Base-by-base conservation (phyloP, 2,797 vertebrate species). In the Leptatherina wallacei region DNA sequence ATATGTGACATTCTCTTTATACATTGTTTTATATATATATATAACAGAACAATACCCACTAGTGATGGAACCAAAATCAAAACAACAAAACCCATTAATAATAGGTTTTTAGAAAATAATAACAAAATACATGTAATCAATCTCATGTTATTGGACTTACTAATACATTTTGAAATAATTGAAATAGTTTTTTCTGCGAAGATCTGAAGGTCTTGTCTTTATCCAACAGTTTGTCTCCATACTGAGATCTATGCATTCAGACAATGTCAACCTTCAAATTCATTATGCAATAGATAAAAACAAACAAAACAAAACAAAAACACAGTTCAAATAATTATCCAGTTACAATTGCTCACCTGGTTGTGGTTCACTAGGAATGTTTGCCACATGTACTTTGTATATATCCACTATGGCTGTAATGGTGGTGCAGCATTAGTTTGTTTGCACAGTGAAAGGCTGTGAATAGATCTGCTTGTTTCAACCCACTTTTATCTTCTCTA, bases 201-300 rank as follows among this genome's bases (percentile, higher is more conserved):
- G 30, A 73, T 64, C 61, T 40, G 3, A 56, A 40, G 20, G 61
- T 61, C 13, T 33, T 32, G 38, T 40, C 38, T 40, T 14, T 8
- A 60, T 54, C 6, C 56, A 61, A 56, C 32, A 55, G 54, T 71
- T 60, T 40, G 20, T 16, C 70, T 63, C 18, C 16, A 14, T 33
- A 70, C 68, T 54, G 51, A 69, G 71, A 38, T 35, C 38, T 47
- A 42, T 27, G 30, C 68, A 32, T 76, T 78, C 18, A 78, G 42
- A 44, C 9, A 30, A 52, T 29, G 11, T 3, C 16, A 11, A 44
- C n/a, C 22, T 56, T 71, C 29, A n/a, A 20, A 30, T 52, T 55
- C 14, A 38, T 40, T 18, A 32, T 18, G 22, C 22, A 44, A 13
- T 18, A 24, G 18, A 64, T 20, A 18, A 20, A 47, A 35, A 35